Percentiles rank a stretch among this genome's conserved stretches.
Evolutionary conservation across 2,888 invertebrate species (phyloP).

Genomic region (Eupithecia exiguata): DNA sequence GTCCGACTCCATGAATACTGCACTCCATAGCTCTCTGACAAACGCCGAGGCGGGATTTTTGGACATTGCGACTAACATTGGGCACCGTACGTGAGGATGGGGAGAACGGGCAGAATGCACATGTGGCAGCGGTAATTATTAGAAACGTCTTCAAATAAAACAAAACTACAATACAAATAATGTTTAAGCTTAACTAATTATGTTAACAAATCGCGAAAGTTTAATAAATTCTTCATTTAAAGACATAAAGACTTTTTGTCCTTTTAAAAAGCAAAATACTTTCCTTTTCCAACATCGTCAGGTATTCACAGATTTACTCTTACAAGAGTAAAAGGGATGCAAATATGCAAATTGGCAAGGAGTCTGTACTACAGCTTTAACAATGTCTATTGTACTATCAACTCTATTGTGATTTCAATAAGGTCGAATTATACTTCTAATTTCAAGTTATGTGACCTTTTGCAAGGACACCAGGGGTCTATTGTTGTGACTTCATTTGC

Average conservation of each 20-base stretch:
- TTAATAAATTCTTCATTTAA: neutral
- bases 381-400: neutral
- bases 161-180: too few species aligned
- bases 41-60: too few species aligned
- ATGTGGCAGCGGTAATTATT: too few species aligned
- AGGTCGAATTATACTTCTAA: conserved; percentile 31
- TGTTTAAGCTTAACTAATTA: neutral
- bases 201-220: neutral
- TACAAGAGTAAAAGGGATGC: conserved; percentile 64
- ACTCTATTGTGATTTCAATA: neutral
- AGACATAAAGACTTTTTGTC: conserved; percentile 3
- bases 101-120: too few species aligned
- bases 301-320: conserved; percentile 52
- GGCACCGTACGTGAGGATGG: too few species aligned
- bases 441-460: conserved; percentile 49
- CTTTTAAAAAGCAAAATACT: conserved; percentile 22
- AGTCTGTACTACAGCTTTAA: conserved; percentile 42
- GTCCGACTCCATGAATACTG: too few species aligned
- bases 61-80: too few species aligned
- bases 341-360: conserved; percentile 67
- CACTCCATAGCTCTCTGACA: too few species aligned
- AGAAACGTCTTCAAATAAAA: too few species aligned
- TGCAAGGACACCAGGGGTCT: conserved; percentile 44
- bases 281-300: conserved; percentile 41
- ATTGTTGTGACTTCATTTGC: conserved; percentile 83